Percentiles rank a stretch among this genome's conserved stretches.
Evolutionary conservation across 2,888 invertebrate genomes (phyloP).

Genomic region (Drosophila phalerata): DNA sequence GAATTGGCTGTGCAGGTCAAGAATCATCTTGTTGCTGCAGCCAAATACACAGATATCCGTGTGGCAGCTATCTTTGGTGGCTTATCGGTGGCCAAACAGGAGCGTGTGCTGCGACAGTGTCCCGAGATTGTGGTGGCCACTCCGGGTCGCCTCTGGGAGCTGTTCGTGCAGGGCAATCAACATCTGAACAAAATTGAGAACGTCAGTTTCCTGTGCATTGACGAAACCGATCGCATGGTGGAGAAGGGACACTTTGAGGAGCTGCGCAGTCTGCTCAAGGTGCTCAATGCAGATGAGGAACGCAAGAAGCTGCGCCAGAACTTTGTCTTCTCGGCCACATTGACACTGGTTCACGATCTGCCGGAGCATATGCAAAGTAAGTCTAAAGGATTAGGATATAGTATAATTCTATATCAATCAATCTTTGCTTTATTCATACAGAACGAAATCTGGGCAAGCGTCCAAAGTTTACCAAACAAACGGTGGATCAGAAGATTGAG

Average conservation of each 20-base stretch:
- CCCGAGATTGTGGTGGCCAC: conserved; percentile 99
- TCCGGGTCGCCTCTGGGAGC: conserved; percentile 98
- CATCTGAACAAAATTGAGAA: conserved; percentile 91
- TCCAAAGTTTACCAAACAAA: conserved; percentile 88
- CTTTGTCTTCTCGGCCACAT: conserved; percentile 98
- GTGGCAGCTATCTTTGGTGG: conserved; percentile 97
- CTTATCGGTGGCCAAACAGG: conserved; percentile 96
- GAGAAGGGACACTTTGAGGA: conserved; percentile 98
- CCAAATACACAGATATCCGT: conserved; percentile 91
- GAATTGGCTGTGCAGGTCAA: conserved; percentile 98
- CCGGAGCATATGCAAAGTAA: conserved; percentile 90
- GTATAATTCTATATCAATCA: not conserved
- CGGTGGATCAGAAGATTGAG: conserved; percentile 91
- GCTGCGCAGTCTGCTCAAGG: conserved; percentile 91
- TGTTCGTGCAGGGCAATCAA: conserved; percentile 91
- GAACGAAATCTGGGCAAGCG: conserved; percentile 82
- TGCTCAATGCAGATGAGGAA: conserved; percentile 90
- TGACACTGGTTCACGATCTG: conserved; percentile 95
- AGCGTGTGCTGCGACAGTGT: conserved; percentile 91
- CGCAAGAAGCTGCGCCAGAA: conserved; percentile 91
- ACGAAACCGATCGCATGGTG: conserved; percentile 99
- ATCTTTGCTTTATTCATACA: conserved; percentile 34
- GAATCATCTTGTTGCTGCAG: conserved; percentile 92
- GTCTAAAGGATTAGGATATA: not conserved
- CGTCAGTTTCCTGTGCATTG: conserved; percentile 96